These are phyloP conservation scores for Acinonyx jubatus DNA, from an alignment of 2,113 vertebrate species.

Conservation along the genomic window DNA sequence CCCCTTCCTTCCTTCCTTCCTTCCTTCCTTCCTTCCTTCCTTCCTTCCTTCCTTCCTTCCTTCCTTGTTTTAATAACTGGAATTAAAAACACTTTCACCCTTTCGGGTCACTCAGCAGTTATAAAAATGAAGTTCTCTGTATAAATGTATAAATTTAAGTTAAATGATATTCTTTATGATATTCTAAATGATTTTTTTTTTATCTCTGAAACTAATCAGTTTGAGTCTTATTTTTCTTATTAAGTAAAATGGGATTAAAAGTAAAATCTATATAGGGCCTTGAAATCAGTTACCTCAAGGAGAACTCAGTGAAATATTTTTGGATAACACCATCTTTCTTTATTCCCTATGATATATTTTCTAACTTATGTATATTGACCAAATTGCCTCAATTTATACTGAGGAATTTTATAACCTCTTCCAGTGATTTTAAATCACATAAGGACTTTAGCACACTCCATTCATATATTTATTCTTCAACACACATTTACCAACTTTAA, in stretches of 20 bases:
- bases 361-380: not conserved
- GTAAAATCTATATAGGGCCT: not conserved
- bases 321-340: not conserved
- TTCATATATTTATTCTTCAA: not conserved
- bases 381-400: not conserved
- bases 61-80: not conserved
- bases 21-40: accelerated
- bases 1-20: not conserved
- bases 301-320: not conserved
- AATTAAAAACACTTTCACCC: not conserved
- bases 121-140: conserved; percentile 16
- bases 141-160: not conserved
- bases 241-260: conserved; percentile 12
- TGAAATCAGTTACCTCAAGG: not conserved
- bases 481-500: not conserved
- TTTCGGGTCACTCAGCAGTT: not conserved
- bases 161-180: not conserved
- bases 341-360: not conserved
- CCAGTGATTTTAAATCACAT: not conserved
- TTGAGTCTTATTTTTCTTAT: not conserved
- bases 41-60: not conserved
- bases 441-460: not conserved
- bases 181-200: not conserved
- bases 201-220: not conserved
- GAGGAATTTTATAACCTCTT: not conserved